Base-by-base conservation (phyloP, 2,797 vertebrate genomes). In the Dryobates pubescens region DNA sequence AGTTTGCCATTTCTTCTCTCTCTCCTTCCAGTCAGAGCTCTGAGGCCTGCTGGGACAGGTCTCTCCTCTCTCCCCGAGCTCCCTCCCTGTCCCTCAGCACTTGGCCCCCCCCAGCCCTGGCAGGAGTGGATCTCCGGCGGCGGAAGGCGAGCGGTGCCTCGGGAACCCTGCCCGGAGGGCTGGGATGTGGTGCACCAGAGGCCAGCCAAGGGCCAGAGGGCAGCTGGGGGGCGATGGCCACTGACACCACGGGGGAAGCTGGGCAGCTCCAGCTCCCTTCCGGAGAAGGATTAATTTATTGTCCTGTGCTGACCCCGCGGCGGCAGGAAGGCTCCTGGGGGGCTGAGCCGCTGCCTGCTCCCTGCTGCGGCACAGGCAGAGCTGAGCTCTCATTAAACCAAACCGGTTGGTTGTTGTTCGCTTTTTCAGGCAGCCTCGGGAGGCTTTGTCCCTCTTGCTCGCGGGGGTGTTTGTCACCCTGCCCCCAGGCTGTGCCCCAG, bases 11-110 rank as follows among this genome's bases (percentile, higher is more conserved):
- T 43, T 15, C 71, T 41, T n/a, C 62, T 71, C 47, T 89, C 78
- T 92, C 61, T 84, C 36, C 32, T 13, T 17, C 3, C 95, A 96
- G 95, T 75, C 72, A 0, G 95, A 97, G 77, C 83, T 92, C 71
- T 97, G 93, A 97, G 80, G 43, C 54, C 43, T 29, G 54, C 82
- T 0, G 5, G 72, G 58, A 34, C 68, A 15, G 62, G 49, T 70
- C 38, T 1, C 62, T 68, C 34, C 36, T 45, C 16, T 17, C 38
- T 23, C 58, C 67, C 27, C 27, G 2, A n/a, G 32, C 77, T 88
- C 64, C 75, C 49, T 59, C 23, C 68, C 64, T 15, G 1, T 49
- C 77, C 88, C 54, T 29, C 17, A 2, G 2, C 3, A 4, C 72
- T 41, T 9, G 69, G 64, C 77, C 64, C n/a, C 62, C 14, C 68